A percentile compares a stretch with the other conserved stretches of the same genome.
Evolutionary conservation across 2,113 vertebrate species (phyloP).

Genomic region (Engystomops pustulosus): DNA sequence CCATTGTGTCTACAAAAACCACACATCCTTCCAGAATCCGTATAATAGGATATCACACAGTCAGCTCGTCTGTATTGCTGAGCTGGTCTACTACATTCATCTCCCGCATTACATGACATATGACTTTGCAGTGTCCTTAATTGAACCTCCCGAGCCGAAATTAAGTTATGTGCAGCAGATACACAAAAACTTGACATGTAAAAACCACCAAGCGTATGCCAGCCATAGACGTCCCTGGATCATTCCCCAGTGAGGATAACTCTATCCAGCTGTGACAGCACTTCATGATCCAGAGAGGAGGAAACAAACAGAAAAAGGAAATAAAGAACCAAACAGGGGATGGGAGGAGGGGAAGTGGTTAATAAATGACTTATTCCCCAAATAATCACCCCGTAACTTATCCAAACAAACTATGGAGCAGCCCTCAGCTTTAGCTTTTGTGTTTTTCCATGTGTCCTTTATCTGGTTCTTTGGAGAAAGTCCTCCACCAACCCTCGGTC

Average conservation of each 20-base stretch:
- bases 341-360: not conserved
- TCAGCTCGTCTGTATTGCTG: too few species aligned
- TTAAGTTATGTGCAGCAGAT: not conserved
- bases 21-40: too few species aligned
- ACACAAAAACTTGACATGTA: not conserved
- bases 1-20: too few species aligned
- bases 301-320: not conserved
- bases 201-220: slow-evolving; percentile 18
- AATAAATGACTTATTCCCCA: not conserved
- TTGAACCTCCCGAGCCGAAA: not conserved
- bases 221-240: not conserved
- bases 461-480: too few species aligned
- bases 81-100: too few species aligned
- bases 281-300: not conserved
- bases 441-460: not conserved
- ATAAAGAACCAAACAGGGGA: not conserved
- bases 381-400: not conserved
- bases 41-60: too few species aligned
- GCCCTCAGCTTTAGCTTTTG: not conserved
- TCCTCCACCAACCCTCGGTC: too few species aligned
- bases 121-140: not conserved
- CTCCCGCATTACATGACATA: not conserved
- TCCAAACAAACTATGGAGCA: not conserved
- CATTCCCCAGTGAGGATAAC: not conserved
- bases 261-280: not conserved